phyloP scores from a whole-genome alignment of 2,113 vertebrate genomes.

The Colaptes auratus region DNA sequence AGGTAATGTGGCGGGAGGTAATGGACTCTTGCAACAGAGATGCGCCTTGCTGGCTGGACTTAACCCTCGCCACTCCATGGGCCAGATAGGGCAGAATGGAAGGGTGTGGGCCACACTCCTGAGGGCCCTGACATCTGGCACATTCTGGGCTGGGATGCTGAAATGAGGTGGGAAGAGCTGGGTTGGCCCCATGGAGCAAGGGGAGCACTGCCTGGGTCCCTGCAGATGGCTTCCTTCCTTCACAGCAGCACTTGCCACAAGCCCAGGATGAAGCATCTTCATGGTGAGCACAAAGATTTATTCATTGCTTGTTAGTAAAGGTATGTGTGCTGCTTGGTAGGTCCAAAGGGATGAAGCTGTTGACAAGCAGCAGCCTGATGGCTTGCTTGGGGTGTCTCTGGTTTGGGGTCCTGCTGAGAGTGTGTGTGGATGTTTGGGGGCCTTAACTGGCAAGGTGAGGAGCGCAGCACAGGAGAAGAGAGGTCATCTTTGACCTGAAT shows the following conservation, averaged over 20 bases:
- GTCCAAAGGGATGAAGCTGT: neutral
- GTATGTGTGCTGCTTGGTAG: neutral
- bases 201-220: rapidly evolving
- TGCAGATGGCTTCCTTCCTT: rapidly evolving
- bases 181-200: rapidly evolving
- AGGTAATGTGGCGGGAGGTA: conserved; percentile 94
- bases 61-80: conserved; percentile 73
- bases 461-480: neutral
- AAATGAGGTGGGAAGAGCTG: neutral
- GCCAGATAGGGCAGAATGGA: neutral
- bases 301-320: rapidly evolving
- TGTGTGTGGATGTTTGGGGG: neutral
- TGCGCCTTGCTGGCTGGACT: conserved; percentile 80
- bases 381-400: rapidly evolving
- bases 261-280: neutral
- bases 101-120: rapidly evolving
- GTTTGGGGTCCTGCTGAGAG: neutral
- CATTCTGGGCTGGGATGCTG: neutral
- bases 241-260: neutral
- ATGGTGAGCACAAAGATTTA: neutral
- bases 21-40: conserved; percentile 93
- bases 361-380: rapidly evolving
- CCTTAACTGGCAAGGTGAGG: neutral
- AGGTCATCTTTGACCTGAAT: neutral
- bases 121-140: neutral